These are phyloP conservation scores for Erannis defoliaria DNA, from an alignment of 2,888 invertebrate genomes.

Conservation along the genomic window DNA sequence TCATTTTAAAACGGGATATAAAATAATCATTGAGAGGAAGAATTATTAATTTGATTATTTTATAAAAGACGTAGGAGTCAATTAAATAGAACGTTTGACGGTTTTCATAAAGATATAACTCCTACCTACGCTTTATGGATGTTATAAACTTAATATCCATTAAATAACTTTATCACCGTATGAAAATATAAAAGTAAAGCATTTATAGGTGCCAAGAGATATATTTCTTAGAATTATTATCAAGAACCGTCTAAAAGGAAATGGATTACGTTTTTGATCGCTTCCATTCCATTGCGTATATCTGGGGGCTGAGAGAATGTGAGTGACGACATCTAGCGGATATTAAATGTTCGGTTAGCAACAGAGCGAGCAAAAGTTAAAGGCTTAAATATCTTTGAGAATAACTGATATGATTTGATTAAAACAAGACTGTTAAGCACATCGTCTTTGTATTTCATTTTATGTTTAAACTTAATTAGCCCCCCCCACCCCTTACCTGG, in stretches of 20 bases:
- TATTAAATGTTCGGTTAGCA: constrained; percentile 52
- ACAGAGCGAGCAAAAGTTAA: too few species aligned
- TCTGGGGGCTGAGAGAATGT: constrained; percentile 64
- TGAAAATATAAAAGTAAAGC: constrained; percentile 28
- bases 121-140: constrained; percentile 15
- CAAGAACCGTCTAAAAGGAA: constrained; percentile 62
- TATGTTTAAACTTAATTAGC: too few species aligned
- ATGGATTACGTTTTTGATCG: constrained; percentile 78
- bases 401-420: too few species aligned
- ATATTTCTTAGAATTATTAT: constrained; percentile 57
- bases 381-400: too few species aligned
- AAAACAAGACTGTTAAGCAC: too few species aligned
- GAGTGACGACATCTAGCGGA: constrained; percentile 65
- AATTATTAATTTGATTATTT: too few species aligned
- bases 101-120: constrained; percentile 18
- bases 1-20: too few species aligned
- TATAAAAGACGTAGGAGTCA: constrained; percentile 8
- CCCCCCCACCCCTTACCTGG: too few species aligned
- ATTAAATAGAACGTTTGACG: constrained; percentile 22
- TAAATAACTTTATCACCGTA: constrained; percentile 22
- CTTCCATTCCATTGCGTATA: constrained; percentile 73
- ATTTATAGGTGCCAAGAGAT: constrained; percentile 39
- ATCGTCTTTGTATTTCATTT: too few species aligned
- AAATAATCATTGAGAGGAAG: too few species aligned
- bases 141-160: constrained; percentile 32